Percentiles rank a stretch among this genome's conserved stretches.
phyloP scores from a whole-genome alignment of 2,888 invertebrate genomes.

The Mesopsocus fuscifrons region DNA sequence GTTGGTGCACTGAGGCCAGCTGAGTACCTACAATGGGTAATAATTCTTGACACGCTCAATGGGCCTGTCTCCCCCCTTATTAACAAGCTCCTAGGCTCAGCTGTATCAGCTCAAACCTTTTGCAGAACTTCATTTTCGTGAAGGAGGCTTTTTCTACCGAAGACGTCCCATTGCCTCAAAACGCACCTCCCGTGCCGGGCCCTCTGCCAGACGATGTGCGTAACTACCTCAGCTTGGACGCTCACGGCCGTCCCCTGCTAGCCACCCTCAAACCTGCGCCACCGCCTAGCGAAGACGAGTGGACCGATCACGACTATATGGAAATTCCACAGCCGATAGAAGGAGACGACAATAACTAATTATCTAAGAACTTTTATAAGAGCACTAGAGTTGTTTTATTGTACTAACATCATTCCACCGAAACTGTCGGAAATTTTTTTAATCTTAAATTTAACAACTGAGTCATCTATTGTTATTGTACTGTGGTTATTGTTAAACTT shows the following conservation, averaged over 20 bases:
- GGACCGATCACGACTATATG: constrained; percentile 48
- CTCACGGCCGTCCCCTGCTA: constrained; percentile 37
- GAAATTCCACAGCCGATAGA: constrained; percentile 27
- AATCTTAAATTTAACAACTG: too few relatives aligned
- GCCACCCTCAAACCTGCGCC: constrained; percentile 34
- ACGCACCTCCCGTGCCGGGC: constrained; percentile 33
- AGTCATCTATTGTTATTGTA: too few relatives aligned
- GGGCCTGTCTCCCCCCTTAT: background rate
- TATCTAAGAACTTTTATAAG: too few relatives aligned
- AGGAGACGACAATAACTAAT: too few relatives aligned
- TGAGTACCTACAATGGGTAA: too few relatives aligned
- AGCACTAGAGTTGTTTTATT: too few relatives aligned
- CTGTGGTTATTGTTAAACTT: too few relatives aligned
- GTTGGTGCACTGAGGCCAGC: too few relatives aligned
- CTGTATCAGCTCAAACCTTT: constrained; percentile 4
- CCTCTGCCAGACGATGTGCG: constrained; percentile 31
- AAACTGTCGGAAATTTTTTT: too few relatives aligned
- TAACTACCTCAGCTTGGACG: constrained; percentile 39
- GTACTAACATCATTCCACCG: too few relatives aligned
- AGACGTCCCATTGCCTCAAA: constrained; percentile 40
- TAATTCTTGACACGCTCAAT: too few relatives aligned
- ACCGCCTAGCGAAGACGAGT: constrained; percentile 35
- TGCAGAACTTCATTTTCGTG: constrained; percentile 14
- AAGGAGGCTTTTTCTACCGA: constrained; percentile 24
- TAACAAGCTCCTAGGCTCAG: background rate